phyloP scores from a whole-genome alignment of 2,797 vertebrate genomes.

The Enteromius argenteus region DNA sequence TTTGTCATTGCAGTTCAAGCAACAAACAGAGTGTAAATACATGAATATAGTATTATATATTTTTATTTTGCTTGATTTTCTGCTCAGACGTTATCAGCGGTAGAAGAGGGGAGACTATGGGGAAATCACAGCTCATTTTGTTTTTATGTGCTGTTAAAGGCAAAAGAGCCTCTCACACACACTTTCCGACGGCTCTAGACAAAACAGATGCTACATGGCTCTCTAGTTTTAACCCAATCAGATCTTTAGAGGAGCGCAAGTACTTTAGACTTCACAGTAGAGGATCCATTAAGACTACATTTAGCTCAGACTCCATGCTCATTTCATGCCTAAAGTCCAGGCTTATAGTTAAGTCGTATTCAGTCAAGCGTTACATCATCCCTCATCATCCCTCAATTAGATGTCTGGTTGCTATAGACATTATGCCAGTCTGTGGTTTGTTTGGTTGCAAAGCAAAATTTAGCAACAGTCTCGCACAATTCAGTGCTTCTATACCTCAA shows the following conservation, averaged over 20 bases:
- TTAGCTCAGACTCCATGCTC: constrained; percentile 6
- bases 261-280: background rate
- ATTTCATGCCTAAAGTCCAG: constrained; percentile 7
- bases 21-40: background rate
- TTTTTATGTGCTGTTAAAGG: background rate
- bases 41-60: background rate
- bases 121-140: background rate
- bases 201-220: background rate
- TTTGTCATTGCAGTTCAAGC: background rate
- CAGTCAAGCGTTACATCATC: constrained; percentile 17
- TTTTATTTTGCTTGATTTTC: background rate
- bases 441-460: background rate
- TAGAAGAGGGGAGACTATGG: background rate
- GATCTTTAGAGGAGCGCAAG: background rate
- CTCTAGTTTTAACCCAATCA: background rate
- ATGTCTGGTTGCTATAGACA: background rate
- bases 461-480: background rate
- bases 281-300: constrained; percentile 12
- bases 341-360: constrained; percentile 18
- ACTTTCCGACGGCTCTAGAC: background rate
- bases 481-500: background rate
- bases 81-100: background rate
- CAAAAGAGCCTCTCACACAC: background rate
- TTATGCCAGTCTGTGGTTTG: background rate
- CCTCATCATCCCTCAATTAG: background rate